Conservation (phyloP, 2,113 vertebrate species). For the Trogon surrucura region DNA sequence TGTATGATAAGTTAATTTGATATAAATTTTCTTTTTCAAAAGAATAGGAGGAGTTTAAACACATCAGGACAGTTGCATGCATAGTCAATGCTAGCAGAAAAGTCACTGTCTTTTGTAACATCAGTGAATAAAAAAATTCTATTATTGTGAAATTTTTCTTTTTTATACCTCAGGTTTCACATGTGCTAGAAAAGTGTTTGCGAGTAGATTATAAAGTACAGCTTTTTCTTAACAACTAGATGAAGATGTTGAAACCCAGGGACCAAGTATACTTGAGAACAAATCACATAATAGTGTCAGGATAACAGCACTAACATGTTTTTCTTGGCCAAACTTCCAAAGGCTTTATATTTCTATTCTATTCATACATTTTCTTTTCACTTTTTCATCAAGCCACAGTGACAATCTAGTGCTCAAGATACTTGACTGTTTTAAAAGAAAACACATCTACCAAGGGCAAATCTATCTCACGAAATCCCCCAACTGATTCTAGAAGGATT, state of each 20-base stretch:
- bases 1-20: background rate
- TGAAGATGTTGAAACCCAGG: background rate
- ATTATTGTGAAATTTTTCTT: background rate
- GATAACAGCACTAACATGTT: background rate
- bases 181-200: background rate
- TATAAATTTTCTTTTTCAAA: background rate
- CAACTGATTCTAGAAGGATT: background rate
- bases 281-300: background rate
- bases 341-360: background rate
- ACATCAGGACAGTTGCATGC: background rate
- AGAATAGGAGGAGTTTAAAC: background rate
- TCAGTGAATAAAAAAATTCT: background rate
- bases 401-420: background rate
- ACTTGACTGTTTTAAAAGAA: background rate
- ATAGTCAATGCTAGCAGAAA: background rate
- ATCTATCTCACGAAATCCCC: background rate
- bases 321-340: background rate
- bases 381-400: background rate
- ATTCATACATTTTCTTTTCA: background rate
- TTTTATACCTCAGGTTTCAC: background rate
- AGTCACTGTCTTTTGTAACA: background rate
- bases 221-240: background rate
- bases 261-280: background rate
- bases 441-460: background rate
- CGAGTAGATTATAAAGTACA: background rate